Percentiles rank a stretch among this genome's conserved stretches.
These are phyloP conservation scores for Sander lucioperca DNA, from an alignment of 2,113 vertebrate genomes.

Conservation along the genomic window DNA sequence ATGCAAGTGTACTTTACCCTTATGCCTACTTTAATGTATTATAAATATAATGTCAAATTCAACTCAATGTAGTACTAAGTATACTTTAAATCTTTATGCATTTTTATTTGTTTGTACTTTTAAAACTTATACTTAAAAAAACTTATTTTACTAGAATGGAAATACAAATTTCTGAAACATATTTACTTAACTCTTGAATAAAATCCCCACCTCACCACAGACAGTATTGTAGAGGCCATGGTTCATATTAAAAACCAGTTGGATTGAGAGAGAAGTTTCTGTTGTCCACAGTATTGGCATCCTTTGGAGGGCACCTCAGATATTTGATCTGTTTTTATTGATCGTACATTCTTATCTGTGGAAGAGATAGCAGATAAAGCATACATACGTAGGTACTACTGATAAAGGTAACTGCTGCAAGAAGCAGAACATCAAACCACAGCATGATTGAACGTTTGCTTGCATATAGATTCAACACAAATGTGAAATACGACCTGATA, in stretches of 20 bases:
- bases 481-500: background rate
- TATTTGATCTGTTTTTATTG: conserved; percentile 27
- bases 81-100: too few relatives aligned
- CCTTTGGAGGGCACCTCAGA: conserved; percentile 29
- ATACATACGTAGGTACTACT: background rate
- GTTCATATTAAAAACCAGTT: conserved; percentile 12
- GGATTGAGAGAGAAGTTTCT: background rate
- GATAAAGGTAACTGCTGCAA: conserved; percentile 31
- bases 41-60: too few relatives aligned
- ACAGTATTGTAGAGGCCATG: background rate
- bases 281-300: background rate
- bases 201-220: background rate
- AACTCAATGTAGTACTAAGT: too few relatives aligned
- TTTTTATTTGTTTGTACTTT: too few relatives aligned
- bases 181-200: too few relatives aligned
- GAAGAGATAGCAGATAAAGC: conserved; percentile 10
- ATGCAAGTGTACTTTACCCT: too few relatives aligned
- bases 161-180: too few relatives aligned
- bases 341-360: conserved; percentile 45
- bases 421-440: background rate
- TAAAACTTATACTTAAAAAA: too few relatives aligned
- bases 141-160: too few relatives aligned
- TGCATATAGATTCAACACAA: background rate
- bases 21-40: too few relatives aligned
- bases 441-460: background rate